Conservation (phyloP, 1,140 invertebrate species). For the Matsumurasca onukii region DNA sequence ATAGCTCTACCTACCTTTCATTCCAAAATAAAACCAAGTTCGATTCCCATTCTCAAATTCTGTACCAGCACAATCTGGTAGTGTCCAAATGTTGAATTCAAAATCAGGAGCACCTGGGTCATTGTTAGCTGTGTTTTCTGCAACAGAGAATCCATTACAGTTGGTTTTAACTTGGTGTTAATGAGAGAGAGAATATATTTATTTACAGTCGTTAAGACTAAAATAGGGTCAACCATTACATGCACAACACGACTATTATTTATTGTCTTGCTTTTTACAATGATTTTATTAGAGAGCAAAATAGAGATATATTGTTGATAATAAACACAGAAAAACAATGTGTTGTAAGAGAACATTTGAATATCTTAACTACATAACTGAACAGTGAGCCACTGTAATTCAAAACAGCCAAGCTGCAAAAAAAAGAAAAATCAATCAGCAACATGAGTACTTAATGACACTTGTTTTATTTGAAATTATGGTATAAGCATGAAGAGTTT, state of each 20-base stretch:
- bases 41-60: constrained; percentile 88
- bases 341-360: no score
- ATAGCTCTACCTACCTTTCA: constrained; percentile 61
- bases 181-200: constrained; percentile 16
- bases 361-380: no score
- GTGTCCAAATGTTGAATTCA: constrained; percentile 91
- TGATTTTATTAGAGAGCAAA: no score
- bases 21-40: constrained; percentile 94
- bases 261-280: background rate
- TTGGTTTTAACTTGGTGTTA: constrained; percentile 13
- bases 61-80: constrained; percentile 84
- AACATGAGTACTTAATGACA: no score
- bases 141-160: background rate
- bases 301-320: no score
- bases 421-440: no score
- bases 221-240: background rate
- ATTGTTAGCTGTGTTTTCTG: constrained; percentile 36
- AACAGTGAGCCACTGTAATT: no score
- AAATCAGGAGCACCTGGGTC: constrained; percentile 60
- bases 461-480: no score
- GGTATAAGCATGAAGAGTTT: no score
- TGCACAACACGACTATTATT: background rate
- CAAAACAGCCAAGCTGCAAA: no score
- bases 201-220: constrained; percentile 14
- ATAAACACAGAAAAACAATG: no score